Evolutionary conservation across 2,888 invertebrate species (phyloP), one percentile per base, ranked within the genome.

Genomic region (Leptopilina drosophilae): DNA sequence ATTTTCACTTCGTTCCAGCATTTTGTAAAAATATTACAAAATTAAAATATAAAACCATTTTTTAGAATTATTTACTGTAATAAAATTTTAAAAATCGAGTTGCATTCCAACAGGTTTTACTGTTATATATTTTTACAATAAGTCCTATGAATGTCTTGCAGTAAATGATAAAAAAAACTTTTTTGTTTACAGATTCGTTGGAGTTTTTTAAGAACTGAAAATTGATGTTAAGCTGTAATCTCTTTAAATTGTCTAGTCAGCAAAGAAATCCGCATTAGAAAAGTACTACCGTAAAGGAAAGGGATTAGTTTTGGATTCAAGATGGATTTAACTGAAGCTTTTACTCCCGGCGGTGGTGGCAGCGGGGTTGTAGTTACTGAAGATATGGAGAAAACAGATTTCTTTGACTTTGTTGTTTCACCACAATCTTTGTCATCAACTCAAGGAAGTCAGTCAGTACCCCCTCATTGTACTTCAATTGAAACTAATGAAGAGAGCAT

Each of bases 381-480:
- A 92, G 96, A 97, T 93, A 94, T 97, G 92, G 95, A 96, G 88
- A 96, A 97, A 93, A 96, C 96, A 86, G 97, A 97, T 93, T 97
- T 97, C 93, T 97, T 97, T 93, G 97, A 97, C 93, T 96, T 97
- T 92, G 97, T 97, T 83, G 96, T 96, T 77, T 95, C 96, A 69
- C 96, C 96, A 81, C 90, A 62, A n/a, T 20, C 62, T 20, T 62
- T 62, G n/a, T 62, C 62, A 9, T 62, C 62, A 62, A 4, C n/a
- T 12, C 62, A 62, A 62, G n/a, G 5, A 62, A 20, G 20, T 1
- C 62, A 59, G 7, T 59, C 91, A n/a, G 20, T 26, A 5, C 89
- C 88, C 2, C 87, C 89, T 3, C 91, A 91, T 78, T 86, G 90
- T 33, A 78, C 89, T 5, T 84, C 87, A 62, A 87, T 87, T 59